Base-by-base conservation (phyloP, 2,113 vertebrate genomes). In the Blennius ocellaris region DNA sequence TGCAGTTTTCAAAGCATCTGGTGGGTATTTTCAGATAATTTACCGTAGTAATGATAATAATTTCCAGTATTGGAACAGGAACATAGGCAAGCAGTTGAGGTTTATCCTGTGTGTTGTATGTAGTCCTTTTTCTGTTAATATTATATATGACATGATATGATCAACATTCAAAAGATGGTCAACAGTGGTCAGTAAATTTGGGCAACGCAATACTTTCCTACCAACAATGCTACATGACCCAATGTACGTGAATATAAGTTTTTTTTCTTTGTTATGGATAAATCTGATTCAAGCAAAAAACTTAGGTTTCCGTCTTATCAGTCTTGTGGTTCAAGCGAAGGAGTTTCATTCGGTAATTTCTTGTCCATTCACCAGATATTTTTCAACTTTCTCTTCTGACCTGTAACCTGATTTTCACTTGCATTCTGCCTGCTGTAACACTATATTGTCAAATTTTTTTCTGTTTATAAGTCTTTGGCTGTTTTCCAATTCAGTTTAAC, bases 11-110 rank as follows among this genome's bases (percentile, higher is more conserved):
- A 8, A 30, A 58, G 16, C 68, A 73, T 69, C 43, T 80, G 62
- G 47, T 57, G 36, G 39, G 56, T 73, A 65, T 73, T 74, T 64
- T 60, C 12, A 36, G 43, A 55, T 68, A 10, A 51, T 45, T 51
- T 40, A 37, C 30, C 37, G 30, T 38, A 53, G 47, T 63, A n/a
- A 54, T 36, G n/a, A 11, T 56, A 61, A 63, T 48, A 44, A 48
- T 44, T 40, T 52, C 14, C 16, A 49, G 14, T 17, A 16, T 7
- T 66, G 41, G 41, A 64, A 40, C 49, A 52, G 8, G 16, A 17
- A 8, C n/a, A 14, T 10, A 3, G 10, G 10, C 15, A 48, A 48
- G 45, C n/a, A 15, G 45, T 48, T n/a, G 12, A 6, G 11, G 14
- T 48, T 14, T 2, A 30, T 30, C 21, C 21, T 30, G 21, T 30